phyloP scores from a whole-genome alignment of 2,797 vertebrate species.

The Acanthiza pusilla region DNA sequence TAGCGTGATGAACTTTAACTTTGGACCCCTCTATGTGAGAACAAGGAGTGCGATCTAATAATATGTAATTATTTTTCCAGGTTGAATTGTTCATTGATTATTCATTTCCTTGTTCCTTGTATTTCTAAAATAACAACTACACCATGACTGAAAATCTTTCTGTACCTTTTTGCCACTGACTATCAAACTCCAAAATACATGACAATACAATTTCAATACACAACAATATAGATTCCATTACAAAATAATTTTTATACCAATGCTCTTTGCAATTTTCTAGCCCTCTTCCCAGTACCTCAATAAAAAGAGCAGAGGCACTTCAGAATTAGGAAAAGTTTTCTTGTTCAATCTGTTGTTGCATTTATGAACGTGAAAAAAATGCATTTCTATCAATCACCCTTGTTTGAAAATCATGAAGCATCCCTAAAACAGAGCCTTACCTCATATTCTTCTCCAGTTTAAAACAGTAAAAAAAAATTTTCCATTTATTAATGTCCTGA shows the following conservation, averaged over 20 bases:
- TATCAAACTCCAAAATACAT: background rate
- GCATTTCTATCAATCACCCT: background rate
- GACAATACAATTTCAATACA: background rate
- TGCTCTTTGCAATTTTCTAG: background rate
- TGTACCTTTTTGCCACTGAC: background rate
- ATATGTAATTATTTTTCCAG: background rate
- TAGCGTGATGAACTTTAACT: background rate
- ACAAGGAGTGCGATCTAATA: background rate
- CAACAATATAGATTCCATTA: background rate
- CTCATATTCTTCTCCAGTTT: background rate
- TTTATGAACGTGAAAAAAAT: background rate
- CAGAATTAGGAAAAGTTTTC: background rate
- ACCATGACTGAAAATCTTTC: background rate
- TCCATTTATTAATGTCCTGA: background rate
- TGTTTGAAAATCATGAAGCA: background rate
- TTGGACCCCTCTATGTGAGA: background rate
- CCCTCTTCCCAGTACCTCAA: background rate
- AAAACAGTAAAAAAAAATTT: background rate
- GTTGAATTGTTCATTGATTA: background rate
- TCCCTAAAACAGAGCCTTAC: background rate
- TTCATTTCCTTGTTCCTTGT: background rate
- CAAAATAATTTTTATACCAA: background rate
- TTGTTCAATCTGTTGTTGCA: background rate
- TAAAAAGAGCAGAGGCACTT: background rate
- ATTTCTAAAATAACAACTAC: background rate